Evolutionary conservation across 2,797 vertebrate genomes (phyloP).

Genomic region (Ibycter americanus): DNA sequence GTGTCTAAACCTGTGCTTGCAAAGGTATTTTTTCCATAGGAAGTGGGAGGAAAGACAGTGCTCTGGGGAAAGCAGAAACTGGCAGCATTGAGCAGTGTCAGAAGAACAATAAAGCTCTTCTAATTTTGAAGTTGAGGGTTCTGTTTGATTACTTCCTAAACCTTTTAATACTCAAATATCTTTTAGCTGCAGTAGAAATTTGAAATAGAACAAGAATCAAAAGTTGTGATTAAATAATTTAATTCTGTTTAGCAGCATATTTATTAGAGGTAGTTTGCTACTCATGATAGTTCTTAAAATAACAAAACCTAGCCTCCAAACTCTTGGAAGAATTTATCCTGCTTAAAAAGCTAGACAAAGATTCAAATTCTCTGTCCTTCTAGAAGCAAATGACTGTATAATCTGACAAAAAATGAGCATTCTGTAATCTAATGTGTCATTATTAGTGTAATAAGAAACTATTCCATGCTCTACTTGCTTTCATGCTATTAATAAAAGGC

Average conservation of each 20-base stretch:
- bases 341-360: not conserved
- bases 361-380: not conserved
- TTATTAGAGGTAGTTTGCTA: not conserved
- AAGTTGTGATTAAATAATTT: not conserved
- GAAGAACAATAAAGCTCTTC: not conserved
- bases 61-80: not conserved
- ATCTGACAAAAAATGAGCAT: constrained; percentile 4
- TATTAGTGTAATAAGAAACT: constrained; percentile 43
- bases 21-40: not conserved
- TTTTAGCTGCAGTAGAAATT: not conserved
- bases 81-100: not conserved
- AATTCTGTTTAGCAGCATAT: not conserved
- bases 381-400: not conserved
- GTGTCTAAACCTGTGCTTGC: not conserved
- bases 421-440: not conserved
- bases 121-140: not conserved
- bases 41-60: not conserved
- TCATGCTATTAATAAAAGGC: constrained; percentile 40
- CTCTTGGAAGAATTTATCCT: not conserved
- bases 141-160: not conserved
- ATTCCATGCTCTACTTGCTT: constrained; percentile 49
- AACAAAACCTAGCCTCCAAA: not conserved
- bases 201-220: not conserved
- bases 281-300: not conserved
- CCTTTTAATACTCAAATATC: not conserved